Conservation (phyloP, 2,797 vertebrate genomes). For the Amblyopsis hoosieri region DNA sequence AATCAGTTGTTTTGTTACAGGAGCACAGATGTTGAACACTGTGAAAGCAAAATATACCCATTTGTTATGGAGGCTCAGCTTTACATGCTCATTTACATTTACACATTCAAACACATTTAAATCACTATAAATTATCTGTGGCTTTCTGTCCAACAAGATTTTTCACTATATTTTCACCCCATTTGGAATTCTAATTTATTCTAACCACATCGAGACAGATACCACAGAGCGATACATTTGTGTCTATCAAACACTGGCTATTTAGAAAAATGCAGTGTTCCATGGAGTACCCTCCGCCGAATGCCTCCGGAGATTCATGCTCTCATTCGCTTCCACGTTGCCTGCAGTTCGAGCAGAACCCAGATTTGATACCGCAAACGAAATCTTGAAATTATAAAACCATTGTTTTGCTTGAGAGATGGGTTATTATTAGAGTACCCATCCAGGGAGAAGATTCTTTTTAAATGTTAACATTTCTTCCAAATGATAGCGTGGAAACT, state of each 20-base stretch:
- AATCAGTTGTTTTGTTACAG: not conserved
- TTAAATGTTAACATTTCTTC: conserved; percentile 41
- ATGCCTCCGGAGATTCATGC: conserved; percentile 62
- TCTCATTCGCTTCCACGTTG: conserved; percentile 52
- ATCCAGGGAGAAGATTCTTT: conserved; percentile 25
- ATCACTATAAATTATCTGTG: conserved; percentile 31
- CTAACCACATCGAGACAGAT: conserved; percentile 50
- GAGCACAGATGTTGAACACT: no score
- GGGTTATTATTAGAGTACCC: conserved; percentile 50
- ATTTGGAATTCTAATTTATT: conserved; percentile 70
- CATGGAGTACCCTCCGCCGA: conserved; percentile 63
- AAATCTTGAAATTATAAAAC: conserved; percentile 64
- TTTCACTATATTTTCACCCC: conserved; percentile 37
- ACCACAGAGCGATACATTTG: conserved; percentile 61
- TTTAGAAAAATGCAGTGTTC: conserved; percentile 68
- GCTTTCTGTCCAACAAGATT: conserved; percentile 26
- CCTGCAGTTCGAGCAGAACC: conserved; percentile 55
- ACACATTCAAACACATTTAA: conserved; percentile 1
- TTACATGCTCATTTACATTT: not conserved
- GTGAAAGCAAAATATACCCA: not conserved
- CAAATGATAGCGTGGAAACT: conserved; percentile 34
- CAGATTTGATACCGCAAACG: conserved; percentile 45
- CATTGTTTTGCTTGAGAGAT: conserved; percentile 55
- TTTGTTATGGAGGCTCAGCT: not conserved
- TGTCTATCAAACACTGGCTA: conserved; percentile 72